These are phyloP conservation scores for Okamejei kenojei DNA, from an alignment of 2,797 vertebrate genomes.

Conservation along the genomic window DNA sequence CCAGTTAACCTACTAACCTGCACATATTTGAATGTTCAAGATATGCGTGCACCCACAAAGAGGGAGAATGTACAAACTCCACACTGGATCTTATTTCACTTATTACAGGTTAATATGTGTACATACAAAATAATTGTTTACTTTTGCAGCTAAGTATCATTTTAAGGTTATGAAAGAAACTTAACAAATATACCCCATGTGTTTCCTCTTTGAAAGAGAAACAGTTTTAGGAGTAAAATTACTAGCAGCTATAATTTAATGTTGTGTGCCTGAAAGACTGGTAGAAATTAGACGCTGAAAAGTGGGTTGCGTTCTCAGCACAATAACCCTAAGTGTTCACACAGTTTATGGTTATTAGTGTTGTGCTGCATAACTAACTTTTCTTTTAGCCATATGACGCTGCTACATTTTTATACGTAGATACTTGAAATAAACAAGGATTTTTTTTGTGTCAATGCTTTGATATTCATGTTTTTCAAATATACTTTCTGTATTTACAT, in stretches of 20 bases:
- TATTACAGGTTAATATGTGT: neutral
- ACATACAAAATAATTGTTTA: neutral
- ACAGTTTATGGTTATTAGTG: slow-evolving; percentile 11
- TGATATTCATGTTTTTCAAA: slow-evolving; percentile 25
- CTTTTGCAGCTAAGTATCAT: neutral
- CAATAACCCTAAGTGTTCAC: neutral
- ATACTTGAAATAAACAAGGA: slow-evolving; percentile 29
- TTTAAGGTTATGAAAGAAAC: neutral
- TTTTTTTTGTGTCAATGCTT: slow-evolving; percentile 30
- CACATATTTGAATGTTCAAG: no score
- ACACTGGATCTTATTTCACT: neutral
- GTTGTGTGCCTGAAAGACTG: slow-evolving; percentile 22
- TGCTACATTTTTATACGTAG: slow-evolving; percentile 34
- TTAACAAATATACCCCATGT: neutral
- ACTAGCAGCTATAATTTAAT: slow-evolving; percentile 16
- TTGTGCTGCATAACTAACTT: slow-evolving; percentile 25
- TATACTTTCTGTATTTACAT: slow-evolving; percentile 31
- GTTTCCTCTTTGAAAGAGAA: neutral
- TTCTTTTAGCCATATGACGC: slow-evolving; percentile 25
- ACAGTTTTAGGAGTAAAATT: neutral
- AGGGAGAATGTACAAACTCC: no score
- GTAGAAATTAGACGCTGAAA: slow-evolving; percentile 19
- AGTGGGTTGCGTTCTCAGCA: slow-evolving; percentile 6
- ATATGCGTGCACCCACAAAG: no score
- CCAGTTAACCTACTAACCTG: no score